Conservation (phyloP, 2,888 invertebrate genomes). For the Parnassius smintheus region DNA sequence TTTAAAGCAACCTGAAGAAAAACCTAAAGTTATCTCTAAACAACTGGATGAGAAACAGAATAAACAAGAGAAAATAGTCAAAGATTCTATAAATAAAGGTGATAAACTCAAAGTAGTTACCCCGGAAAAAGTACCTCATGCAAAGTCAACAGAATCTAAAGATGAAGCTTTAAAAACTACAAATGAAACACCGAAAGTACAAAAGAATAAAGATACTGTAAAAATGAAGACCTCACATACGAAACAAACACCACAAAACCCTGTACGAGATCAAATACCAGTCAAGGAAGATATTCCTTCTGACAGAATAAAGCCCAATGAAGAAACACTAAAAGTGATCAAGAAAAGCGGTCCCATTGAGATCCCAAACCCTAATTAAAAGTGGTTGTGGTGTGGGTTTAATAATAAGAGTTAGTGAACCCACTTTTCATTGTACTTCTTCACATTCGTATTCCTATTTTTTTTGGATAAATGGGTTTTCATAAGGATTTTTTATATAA, state of each 20-base stretch:
- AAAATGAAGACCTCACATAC: constrained; percentile 32
- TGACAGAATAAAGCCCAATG: constrained; percentile 76
- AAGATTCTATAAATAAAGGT: constrained; percentile 3
- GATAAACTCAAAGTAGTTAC: constrained; percentile 11
- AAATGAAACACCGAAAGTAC: constrained; percentile 30
- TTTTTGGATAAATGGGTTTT: too few species aligned
- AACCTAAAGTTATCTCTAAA: constrained; percentile 18
- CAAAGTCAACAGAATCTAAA: constrained; percentile 31
- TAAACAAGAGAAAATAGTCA: neutral
- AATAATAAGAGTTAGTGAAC: constrained; percentile 1
- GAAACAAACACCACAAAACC: constrained; percentile 25
- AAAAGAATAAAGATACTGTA: constrained; percentile 29
- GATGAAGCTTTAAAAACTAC: constrained; percentile 30
- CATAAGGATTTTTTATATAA: too few species aligned
- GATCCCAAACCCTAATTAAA: constrained; percentile 59
- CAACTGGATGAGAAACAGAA: constrained; percentile 3
- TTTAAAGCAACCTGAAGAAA: constrained; percentile 19
- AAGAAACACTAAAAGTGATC: constrained; percentile 81
- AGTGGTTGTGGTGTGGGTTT: constrained; percentile 14
- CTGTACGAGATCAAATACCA: constrained; percentile 60
- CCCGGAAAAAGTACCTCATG: constrained; percentile 20
- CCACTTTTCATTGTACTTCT: neutral
- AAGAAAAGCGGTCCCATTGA: constrained; percentile 79
- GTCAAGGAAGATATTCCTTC: constrained; percentile 78
- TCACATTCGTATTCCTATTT: neutral